Evolutionary conservation across 1,140 invertebrate genomes (phyloP).

Genomic region (Drosophila pseudoananassae): DNA sequence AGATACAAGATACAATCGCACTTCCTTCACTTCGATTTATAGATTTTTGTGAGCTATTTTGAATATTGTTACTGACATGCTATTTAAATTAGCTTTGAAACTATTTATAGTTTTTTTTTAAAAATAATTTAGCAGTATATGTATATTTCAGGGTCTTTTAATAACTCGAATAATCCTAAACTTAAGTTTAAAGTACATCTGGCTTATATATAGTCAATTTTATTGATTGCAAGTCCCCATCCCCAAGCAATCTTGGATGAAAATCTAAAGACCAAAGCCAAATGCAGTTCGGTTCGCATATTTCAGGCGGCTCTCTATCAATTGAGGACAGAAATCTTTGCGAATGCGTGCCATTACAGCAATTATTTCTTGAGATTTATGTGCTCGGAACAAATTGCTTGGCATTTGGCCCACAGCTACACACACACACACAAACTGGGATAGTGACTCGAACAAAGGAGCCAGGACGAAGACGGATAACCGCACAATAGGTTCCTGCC

Average conservation of each 20-base stretch:
- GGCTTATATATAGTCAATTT: conserved; percentile 43
- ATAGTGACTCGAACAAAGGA: conserved; percentile 13
- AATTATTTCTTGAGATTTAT: conserved; percentile 68
- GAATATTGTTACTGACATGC: neutral
- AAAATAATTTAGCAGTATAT: neutral
- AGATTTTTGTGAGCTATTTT: neutral
- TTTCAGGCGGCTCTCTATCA: conserved; percentile 45
- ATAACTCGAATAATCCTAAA: neutral
- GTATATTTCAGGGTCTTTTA: neutral
- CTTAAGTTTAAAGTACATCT: neutral
- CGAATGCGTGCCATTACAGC: conserved; percentile 44
- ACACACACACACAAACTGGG: neutral
- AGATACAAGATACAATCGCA: conserved; percentile 10
- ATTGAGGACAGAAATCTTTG: conserved; percentile 52
- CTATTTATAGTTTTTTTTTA: neutral
- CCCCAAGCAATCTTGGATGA: conserved; percentile 57
- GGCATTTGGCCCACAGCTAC: conserved; percentile 48
- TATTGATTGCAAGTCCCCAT: conserved; percentile 62
- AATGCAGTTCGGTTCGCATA: conserved; percentile 62
- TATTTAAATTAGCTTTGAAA: neutral
- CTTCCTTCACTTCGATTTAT: conserved; percentile 2
- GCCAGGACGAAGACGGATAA: conserved; percentile 48
- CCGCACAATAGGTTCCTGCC: conserved; percentile 30
- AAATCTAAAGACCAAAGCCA: conserved; percentile 60
- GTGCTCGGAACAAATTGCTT: conserved; percentile 66